Conservation (phyloP, 2,888 invertebrate genomes). For the Diaprepes abbreviatus region DNA sequence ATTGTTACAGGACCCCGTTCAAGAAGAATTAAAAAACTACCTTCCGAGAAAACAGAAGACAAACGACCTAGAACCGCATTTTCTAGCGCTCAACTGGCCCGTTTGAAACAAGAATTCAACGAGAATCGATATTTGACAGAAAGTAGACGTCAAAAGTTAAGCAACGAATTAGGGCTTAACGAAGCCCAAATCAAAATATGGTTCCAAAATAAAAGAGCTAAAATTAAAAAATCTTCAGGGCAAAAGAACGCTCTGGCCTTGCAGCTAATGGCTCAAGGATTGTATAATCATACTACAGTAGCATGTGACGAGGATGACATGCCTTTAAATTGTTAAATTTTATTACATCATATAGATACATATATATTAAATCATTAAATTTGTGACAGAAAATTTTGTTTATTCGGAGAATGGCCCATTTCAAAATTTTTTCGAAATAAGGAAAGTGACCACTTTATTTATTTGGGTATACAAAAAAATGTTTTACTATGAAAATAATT, state of each 20-base stretch:
- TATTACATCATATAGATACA: not conserved
- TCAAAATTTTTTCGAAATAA: too few relatives aligned
- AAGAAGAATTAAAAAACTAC: constrained; percentile 70
- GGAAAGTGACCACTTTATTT: too few relatives aligned
- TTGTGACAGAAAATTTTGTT: too few relatives aligned
- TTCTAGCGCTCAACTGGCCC: constrained; percentile 91
- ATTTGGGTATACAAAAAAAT: too few relatives aligned
- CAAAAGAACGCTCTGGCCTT: constrained; percentile 88
- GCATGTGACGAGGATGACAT: constrained; percentile 71
- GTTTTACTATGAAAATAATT: too few relatives aligned
- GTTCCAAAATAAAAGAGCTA: constrained; percentile 97
- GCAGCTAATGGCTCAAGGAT: constrained; percentile 93
- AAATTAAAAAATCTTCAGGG: constrained; percentile 93
- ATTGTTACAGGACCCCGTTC: constrained; percentile 72
- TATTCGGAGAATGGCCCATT: not conserved
- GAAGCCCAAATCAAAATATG: constrained; percentile 98
- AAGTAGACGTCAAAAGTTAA: constrained; percentile 88
- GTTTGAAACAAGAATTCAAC: constrained; percentile 93
- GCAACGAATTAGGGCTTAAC: constrained; percentile 91
- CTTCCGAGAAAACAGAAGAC: constrained; percentile 74
- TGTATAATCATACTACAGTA: constrained; percentile 88
- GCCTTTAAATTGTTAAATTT: constrained; percentile 53
- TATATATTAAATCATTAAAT: too few relatives aligned
- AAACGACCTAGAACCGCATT: constrained; percentile 97
- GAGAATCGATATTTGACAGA: constrained; percentile 96